A percentile compares a stretch with the other conserved stretches of the same genome.
Evolutionary conservation across 1,140 invertebrate species (phyloP).

Genomic region (Radopholus similis): DNA sequence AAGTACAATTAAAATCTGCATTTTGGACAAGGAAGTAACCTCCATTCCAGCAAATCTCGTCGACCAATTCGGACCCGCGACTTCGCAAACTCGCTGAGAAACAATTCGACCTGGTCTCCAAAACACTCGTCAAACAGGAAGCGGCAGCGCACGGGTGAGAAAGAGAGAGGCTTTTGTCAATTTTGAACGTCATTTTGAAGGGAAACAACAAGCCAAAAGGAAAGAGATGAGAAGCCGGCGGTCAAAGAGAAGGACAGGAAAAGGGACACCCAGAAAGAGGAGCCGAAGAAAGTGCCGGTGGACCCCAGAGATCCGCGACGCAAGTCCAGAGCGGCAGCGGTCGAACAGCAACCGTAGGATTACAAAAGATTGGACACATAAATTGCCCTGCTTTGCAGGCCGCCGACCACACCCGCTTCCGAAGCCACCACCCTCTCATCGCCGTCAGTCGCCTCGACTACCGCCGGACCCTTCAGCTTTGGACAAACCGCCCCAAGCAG

Average conservation of each 20-base stretch:
- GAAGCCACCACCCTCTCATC: neutral
- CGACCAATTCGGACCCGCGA: constrained; percentile 40
- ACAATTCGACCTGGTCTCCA: constrained; percentile 42
- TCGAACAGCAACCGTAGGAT: neutral
- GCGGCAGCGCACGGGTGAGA: neutral
- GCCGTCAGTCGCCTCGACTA: constrained; percentile 2
- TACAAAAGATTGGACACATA: neutral
- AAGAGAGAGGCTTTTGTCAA: neutral
- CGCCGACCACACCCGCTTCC: neutral
- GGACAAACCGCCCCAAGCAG: neutral
- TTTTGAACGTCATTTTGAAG: neutral
- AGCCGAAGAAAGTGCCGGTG: neutral
- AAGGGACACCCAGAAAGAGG: neutral
- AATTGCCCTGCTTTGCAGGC: neutral
- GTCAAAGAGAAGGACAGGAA: neutral
- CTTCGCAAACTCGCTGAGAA: constrained; percentile 42
- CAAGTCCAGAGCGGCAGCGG: neutral
- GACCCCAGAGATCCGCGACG: constrained; percentile 14
- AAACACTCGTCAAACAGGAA: constrained; percentile 34
- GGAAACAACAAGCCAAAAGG: neutral
- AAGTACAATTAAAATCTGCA: constrained; percentile 19
- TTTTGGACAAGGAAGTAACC: neutral
- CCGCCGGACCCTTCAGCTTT: neutral
- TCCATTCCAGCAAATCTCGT: constrained; percentile 31
- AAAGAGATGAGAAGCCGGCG: neutral